Base-by-base conservation (phyloP, 2,113 vertebrate species). In the Ciconia maguari region DNA sequence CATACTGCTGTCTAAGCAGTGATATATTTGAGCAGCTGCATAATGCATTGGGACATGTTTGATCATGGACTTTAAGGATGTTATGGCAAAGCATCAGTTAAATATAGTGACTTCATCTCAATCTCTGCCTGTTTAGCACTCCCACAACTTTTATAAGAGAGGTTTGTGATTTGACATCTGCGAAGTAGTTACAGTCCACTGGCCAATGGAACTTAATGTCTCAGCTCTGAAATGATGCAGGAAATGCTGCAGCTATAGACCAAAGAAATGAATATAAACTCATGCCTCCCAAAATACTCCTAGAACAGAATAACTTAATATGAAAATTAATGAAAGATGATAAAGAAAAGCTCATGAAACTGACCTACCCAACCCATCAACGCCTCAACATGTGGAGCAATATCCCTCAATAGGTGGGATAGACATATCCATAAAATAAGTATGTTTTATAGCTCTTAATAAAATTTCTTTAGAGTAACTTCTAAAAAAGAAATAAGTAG, bases 31-130 rank as follows among this genome's bases (percentile, higher is more conserved):
- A 94, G 86, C 86, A 89, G 87, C 87, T 96, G 89, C 64, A 61
- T 69, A 90, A 72, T 61, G 49, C 74, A 69, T 15, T 87, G 61
- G 34, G 44, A 75, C 81, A 51, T 32, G 58, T 92, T 96, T 94
- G 86, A 94, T 89, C 77, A 71, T 15, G 6, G 52, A 64, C 51
- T 89, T 80, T 41, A 83, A 78, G 76, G 74, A 64, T 44, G 36
- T 92, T 87, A 68, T 44, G 49, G 90, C 86, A 94, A 87, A 95
- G 49, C 61, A 84, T 94, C 90, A 92, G 26, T 79, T 94, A 94
- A 91, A 82, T 36, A 57, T 62, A 69, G 52, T 82, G 90, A 92
- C 69, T 82, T 94, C 91, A 89, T 92, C 83, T 82, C 89, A 69
- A 9, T 62, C 69, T 85, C n/a, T 21, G 65, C 81, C 91, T 89